A percentile compares a stretch with the other conserved stretches of the same genome.
These are phyloP conservation scores for Etheostoma nigrum DNA, from an alignment of 2,797 vertebrate species.

Conservation along the genomic window DNA sequence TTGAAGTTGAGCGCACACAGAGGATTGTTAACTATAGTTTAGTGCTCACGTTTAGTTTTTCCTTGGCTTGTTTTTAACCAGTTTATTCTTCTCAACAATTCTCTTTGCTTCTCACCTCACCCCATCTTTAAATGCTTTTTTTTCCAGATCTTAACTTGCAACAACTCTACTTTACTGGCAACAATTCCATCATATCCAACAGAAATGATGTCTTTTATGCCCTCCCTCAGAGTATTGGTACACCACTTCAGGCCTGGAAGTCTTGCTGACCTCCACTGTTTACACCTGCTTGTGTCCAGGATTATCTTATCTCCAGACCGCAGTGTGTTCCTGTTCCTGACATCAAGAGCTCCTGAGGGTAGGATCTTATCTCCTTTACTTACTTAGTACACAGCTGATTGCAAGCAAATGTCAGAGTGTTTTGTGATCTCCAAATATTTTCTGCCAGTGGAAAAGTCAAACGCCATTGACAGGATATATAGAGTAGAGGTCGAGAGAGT, in stretches of 20 bases:
- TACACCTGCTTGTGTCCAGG: not conserved
- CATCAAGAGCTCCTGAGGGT: not conserved
- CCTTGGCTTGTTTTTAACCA: not conserved
- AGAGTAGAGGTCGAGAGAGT: not conserved
- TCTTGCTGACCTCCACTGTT: conserved; percentile 13
- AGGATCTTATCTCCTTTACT: conserved; percentile 16
- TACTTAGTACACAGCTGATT: not conserved
- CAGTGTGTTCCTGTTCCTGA: conserved; percentile 16
- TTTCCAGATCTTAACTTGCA: too few relatives aligned
- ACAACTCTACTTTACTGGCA: not conserved
- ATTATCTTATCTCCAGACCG: conserved; percentile 13
- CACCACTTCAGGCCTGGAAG: not conserved
- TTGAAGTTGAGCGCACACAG: not conserved
- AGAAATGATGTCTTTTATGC: not conserved
- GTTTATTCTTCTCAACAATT: not conserved
- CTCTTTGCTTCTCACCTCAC: not conserved
- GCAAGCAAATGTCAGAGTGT: not conserved
- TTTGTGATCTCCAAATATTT: conserved; percentile 1
- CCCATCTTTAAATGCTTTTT: not conserved
- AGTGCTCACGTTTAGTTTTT: not conserved
- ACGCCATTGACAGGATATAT: not conserved
- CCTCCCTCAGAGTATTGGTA: too few relatives aligned
- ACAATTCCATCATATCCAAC: not conserved
- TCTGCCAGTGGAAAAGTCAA: not conserved
- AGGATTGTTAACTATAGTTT: not conserved